Evolutionary conservation across 2,797 vertebrate species (phyloP), one percentile per base, ranked within the genome.

Genomic region (Galaxias olidus): DNA sequence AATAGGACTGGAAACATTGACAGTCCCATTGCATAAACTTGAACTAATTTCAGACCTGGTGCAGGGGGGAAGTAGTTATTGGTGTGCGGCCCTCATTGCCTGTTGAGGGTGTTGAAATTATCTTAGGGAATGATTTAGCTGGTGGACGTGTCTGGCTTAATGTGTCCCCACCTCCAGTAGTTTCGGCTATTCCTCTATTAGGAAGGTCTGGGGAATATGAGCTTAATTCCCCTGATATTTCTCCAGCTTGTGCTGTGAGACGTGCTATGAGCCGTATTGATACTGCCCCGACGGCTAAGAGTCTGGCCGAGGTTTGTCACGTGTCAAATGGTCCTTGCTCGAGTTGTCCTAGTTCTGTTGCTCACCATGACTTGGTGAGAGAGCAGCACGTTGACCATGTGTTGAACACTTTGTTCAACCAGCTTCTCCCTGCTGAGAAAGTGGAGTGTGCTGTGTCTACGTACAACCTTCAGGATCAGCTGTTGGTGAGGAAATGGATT

Each of bases 41-140:
- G 12, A 41, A 17, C 19, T 59, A 0, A 40, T 14, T 4, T 61
- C 56, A 14, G 45, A 44, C 15, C 8, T 63, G 14, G 68, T 65
- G 42, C 52, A 17, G 13, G 50, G 57, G n/a, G 6, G 63, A 66
- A 12, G 57, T 71, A 0, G 6, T 45, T 1, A 5, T 71, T 10
- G 57, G 19, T 4, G 63, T 66, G 9, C 20, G 51, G 1, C 60
- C 62, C 1, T 65, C 52, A 4, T 14, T 71, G 12, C 69, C 58
- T 8, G 49, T 71, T 13, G 48, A 59, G 3, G 68, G 62, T 4
- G 19, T 65, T 14, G n/a, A 51, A 41, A 4, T 65, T 11, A 43
- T 65, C 30, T 5, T 71, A 13, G 62, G 63, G 4, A 71, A 71
- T 58, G 43, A 55, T 12, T n/a, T 71, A 6, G 56, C 56, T 43